Percentiles rank a stretch among this genome's conserved stretches.
These are phyloP conservation scores for Amaurobius ferox DNA, from an alignment of 2,888 invertebrate species.

Conservation along the genomic window DNA sequence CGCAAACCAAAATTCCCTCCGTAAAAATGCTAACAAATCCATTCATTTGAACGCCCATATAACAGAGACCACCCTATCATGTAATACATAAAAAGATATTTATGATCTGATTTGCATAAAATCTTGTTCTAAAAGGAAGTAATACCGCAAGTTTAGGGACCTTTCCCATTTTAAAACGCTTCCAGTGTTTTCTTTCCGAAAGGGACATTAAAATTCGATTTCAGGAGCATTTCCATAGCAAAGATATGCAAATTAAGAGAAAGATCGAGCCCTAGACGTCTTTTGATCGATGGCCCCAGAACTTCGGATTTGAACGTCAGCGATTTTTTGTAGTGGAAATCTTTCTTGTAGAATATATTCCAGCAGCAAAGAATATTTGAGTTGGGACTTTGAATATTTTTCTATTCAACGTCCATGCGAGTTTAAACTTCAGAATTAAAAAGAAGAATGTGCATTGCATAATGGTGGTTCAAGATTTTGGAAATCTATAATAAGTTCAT, in stretches of 20 bases:
- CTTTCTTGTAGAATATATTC: conserved; percentile 21
- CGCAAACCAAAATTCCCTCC: not conserved
- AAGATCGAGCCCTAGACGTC: conserved; percentile 29
- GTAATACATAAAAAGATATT: conserved; percentile 9
- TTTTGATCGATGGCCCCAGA: conserved; percentile 44
- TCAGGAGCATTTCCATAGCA: conserved; percentile 57
- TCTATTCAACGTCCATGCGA: no score
- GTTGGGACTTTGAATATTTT: not conserved
- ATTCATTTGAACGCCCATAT: conserved; percentile 6
- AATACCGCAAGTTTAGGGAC: conserved; percentile 1
- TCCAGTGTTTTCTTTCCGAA: not conserved
- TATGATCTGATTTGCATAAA: not conserved
- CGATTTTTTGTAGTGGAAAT: conserved; percentile 19
- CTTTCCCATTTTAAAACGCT: conserved; percentile 2
- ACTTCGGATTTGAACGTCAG: conserved; percentile 42
- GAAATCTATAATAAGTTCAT: no score
- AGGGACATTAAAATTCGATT: conserved; percentile 68
- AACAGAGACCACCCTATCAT: not conserved
- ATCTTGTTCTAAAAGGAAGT: not conserved
- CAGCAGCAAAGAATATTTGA: not conserved
- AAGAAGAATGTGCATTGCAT: no score
- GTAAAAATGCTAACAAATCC: conserved; percentile 5
- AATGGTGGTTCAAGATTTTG: no score
- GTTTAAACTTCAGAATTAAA: no score
- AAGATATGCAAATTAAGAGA: conserved; percentile 54